Evolutionary conservation across 1,140 invertebrate genomes (phyloP).

Genomic region (Macrobrachium nipponense): DNA sequence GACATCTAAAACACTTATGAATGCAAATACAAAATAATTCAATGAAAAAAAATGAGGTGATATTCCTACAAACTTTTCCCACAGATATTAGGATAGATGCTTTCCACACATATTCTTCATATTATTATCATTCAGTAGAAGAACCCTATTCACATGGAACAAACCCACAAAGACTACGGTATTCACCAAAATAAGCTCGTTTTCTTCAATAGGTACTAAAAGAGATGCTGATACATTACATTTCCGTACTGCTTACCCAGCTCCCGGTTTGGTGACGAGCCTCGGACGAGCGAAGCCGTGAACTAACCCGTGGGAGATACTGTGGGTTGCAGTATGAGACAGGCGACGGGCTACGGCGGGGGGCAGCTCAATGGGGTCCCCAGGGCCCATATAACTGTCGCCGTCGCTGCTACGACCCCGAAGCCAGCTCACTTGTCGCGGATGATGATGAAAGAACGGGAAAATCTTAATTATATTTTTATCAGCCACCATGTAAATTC

Average conservation of each 20-base stretch:
- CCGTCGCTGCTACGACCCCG: constrained; percentile 68
- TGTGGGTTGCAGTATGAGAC: constrained; percentile 32
- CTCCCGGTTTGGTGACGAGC: constrained; percentile 50
- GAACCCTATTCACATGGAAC: too few relatives aligned
- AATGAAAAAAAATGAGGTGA: too few relatives aligned
- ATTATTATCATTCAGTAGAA: too few relatives aligned
- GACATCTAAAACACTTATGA: too few relatives aligned
- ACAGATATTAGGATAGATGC: too few relatives aligned
- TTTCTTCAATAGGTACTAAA: not conserved
- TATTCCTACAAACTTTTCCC: too few relatives aligned
- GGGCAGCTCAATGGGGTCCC: constrained; percentile 44
- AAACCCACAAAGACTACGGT: too few relatives aligned
- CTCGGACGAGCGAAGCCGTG: constrained; percentile 53
- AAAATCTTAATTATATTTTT: too few relatives aligned
- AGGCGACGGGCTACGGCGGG: constrained; percentile 47
- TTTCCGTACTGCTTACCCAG: constrained; percentile 66
- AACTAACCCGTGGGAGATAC: constrained; percentile 53
- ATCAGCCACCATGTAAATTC: too few relatives aligned
- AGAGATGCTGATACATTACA: not conserved
- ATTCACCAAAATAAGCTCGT: too few relatives aligned
- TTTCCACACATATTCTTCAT: too few relatives aligned
- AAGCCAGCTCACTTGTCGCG: constrained; percentile 79
- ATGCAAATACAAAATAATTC: too few relatives aligned
- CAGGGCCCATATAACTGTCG: not conserved
- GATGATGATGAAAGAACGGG: not conserved